Base-by-base conservation (phyloP, 2,888 invertebrate genomes). In the Noctuana brunneofusca region DNA sequence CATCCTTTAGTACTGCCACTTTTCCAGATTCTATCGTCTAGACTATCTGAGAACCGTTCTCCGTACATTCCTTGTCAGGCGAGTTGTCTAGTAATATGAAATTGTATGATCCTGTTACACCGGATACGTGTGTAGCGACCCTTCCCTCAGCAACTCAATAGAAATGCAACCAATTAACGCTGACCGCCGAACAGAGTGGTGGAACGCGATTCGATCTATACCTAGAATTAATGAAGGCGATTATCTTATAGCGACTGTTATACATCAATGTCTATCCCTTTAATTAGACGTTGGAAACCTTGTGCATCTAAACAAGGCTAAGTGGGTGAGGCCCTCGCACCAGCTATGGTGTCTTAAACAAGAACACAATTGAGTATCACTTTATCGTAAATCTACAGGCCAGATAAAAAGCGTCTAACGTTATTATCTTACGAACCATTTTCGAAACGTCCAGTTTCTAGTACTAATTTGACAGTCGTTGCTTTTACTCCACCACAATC, bases 111-210 rank as follows among this genome's bases (percentile, higher is more conserved):
- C 20, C 30, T 38, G 55, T 30, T 49, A 8, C 49, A 30, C 55
- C 62, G 62, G 49, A 55, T 49, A 27, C 41, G 22, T 55, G 62
- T 49, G 20, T 18, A 2, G 48, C 62, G n/a, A 55, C 62, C 55
- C 62, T 62, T 38, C 38, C 49, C 27, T 55, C 55, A 41, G 55
- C 20, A 57, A 32, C 54, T 49, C 62, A 62, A 62, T 55, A 55
- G 62, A 62, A 62, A 62, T 55, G 54, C 62, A 38, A 62, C 54
- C 62, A 62, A 62, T 62, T 62, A 62, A 62, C 62, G 54, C 38
- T 38, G 55, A 49, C 50, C 56, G 22, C 56, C 62, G 56, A 63
- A 63, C 56, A 56, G 20, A 63, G 56, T 63, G 62, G 56, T 56
- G 62, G 62, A 56, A 63, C 62, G 55, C 62, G 49, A 56, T 63